Conservation (phyloP, 2,113 vertebrate genomes). For the Platysteira castanea region DNA sequence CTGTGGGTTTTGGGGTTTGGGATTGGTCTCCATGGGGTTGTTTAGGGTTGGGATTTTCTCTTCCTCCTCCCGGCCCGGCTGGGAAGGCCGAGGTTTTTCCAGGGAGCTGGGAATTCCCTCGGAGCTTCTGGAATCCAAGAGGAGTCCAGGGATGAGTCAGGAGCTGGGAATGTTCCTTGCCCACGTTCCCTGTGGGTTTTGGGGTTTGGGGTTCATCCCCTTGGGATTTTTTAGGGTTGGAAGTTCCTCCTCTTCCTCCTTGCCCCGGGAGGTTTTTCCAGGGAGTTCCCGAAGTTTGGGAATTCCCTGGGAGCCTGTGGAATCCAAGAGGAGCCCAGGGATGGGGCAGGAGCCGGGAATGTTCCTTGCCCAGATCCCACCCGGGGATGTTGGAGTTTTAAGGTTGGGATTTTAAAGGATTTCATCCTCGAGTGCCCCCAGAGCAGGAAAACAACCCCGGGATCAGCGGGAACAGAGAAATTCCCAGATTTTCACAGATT, state of each 20-base stretch:
- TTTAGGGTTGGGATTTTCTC: too few species aligned
- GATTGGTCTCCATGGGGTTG: too few species aligned
- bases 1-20: too few species aligned
- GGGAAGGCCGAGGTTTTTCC: too few species aligned
- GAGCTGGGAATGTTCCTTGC: background rate
- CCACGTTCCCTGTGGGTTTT: background rate
- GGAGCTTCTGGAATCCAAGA: background rate
- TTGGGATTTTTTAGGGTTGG: background rate
- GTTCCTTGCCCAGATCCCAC: background rate
- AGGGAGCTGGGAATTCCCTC: too few species aligned
- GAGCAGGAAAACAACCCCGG: background rate
- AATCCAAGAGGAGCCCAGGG: background rate
- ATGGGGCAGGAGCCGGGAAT: background rate
- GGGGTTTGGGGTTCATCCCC: background rate
- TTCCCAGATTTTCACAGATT: background rate
- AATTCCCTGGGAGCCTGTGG: fast-evolving
- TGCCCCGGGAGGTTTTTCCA: background rate
- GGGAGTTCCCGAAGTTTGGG: background rate
- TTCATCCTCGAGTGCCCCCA: background rate
- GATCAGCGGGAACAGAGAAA: background rate
- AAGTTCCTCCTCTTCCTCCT: background rate
- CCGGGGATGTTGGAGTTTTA: background rate
- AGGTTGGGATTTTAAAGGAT: too few species aligned
- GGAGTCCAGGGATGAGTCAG: background rate
- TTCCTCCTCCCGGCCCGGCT: too few species aligned